Base-by-base conservation (phyloP, 2,113 vertebrate genomes). In the Camelus dromedarius region DNA sequence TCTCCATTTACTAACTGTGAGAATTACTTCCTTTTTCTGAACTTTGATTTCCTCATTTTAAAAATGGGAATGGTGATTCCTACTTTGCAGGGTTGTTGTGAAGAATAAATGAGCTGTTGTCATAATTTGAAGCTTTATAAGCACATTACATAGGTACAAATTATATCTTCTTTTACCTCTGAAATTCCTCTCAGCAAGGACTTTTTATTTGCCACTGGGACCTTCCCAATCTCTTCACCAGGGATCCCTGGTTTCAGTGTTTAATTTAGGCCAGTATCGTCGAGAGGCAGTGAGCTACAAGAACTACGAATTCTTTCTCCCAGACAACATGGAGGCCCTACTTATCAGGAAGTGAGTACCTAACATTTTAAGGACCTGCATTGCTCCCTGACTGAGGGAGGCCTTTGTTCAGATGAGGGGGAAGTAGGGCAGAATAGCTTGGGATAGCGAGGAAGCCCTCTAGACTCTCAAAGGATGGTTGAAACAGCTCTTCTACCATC, bases 241-340 rank as follows among this genome's bases (percentile, higher is more conserved):
- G 73, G 38, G 52, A 76, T 95, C 54, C 87, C 15, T 93, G 19
- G 93, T 96, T 32, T 95, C 97, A 99, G 99, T 99, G 94, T 99
- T 99, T 92, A 99, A 99, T 1, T 99, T 99, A 48, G 99, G 99
- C 0, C 99, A 99, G 96, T 99, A 99, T 94, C 98, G 99, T 28
- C 97, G 99, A 48, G 99, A 99, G 3, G 99, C 99, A 6, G 99
- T 99, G 0, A 98, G 97, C 4, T 99, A 99, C 98, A 99, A 99
- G 97, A 99, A 98, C 97, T 99, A 98, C 0, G 99, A 99, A 98
- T 99, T 99, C 97, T 99, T 99, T 98, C 98, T 98, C 5, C 98
- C 99, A 1, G 99, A 99, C 98, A 99, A 99, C 58, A 83, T 97
- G 24, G 99, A 99, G 48, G 99, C 99, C 86, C 98, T 99, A 99